Evolutionary conservation across 2,113 vertebrate species (phyloP).

Genomic region (Arothron firmamentum): DNA sequence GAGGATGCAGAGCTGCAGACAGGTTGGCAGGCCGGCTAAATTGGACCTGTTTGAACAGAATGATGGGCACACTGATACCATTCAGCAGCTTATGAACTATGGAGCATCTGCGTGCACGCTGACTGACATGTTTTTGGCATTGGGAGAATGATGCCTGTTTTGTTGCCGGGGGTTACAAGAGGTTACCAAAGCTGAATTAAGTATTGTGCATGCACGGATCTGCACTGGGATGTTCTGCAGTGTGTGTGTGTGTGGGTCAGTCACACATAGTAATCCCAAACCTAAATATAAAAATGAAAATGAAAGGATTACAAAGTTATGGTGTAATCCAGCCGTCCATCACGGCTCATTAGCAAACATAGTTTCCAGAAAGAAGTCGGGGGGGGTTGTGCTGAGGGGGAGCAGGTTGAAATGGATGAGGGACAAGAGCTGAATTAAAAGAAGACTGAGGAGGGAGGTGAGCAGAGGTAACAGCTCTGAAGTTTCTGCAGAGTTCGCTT

Average conservation of each 20-base stretch:
- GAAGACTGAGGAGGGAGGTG: constrained; percentile 45
- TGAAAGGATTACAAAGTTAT: constrained; percentile 70
- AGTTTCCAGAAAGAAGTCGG: constrained; percentile 22
- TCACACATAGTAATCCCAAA: not conserved
- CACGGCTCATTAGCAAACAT: constrained; percentile 72
- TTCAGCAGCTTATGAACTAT: constrained; percentile 14
- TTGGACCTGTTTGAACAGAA: constrained; percentile 7
- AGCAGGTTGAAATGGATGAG: constrained; percentile 19
- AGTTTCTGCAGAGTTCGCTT: constrained; percentile 41
- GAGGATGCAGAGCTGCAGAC: constrained; percentile 24
- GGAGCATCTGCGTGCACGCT: not conserved
- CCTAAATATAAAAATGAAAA: constrained; percentile 70
- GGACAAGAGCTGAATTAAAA: constrained; percentile 20
- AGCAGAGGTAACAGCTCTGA: constrained; percentile 34
- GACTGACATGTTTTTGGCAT: constrained; percentile 37
- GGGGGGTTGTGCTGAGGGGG: not conserved
- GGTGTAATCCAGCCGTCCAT: constrained; percentile 63
- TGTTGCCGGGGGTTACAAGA: constrained; percentile 18
- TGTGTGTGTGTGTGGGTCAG: not conserved
- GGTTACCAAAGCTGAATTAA: constrained; percentile 25
- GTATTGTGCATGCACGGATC: constrained; percentile 10
- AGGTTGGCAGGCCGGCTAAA: constrained; percentile 16
- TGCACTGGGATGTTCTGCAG: not conserved
- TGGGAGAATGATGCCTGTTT: constrained; percentile 42
- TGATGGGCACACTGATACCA: not conserved